Base-by-base conservation (phyloP, 2,888 invertebrate species). In the Andrena trimmerana region DNA sequence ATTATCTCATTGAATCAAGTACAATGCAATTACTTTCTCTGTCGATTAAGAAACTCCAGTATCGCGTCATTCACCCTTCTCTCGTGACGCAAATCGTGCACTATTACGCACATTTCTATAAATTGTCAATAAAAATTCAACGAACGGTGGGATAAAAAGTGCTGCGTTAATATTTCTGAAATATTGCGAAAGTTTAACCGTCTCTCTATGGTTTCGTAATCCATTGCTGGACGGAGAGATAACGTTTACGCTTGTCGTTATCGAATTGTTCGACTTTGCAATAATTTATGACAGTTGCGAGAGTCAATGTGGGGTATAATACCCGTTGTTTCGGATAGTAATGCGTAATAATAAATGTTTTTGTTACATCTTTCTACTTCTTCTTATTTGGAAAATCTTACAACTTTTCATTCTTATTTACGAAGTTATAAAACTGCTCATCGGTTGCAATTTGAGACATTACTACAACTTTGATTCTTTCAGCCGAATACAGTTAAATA, bases 31-130 rank as follows among this genome's bases (percentile, higher is more conserved):
- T 66, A 48, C 65, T 78, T 78, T 70, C 52, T 20, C 24, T 48
- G 10, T 16, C 6, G 70, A 24, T 78, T 70, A 65, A 27, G 70
- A 80, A 78, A 80, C 50, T 29, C 31, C 50, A 8, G 29, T 5
- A 62, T 36, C 24, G 59, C 79, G 78, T 79, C 78, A 78, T 65
- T 70, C 65, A 66, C 70, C 79, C 78, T 80, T 80, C 60, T 33
- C 69, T 60, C 27, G 36, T 80, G 79, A 80, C 79, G 66, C 59
- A 80, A 80, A 70, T 78, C 78, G 42, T 2, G 20, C 31, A 59
- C 31, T 5, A 7, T 31, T 16, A 48, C 48, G 42, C 20, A 24
- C 16, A 16, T 16, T 62, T 42, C 29, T 5, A 10, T 62, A 33
- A 24, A n/a, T 48, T 2, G 29, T 29, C 7, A 10, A 27, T 13